Evolutionary conservation across 1,140 invertebrate species (phyloP), one percentile per base, ranked within the genome.

Genomic region (Drosophila pectinifera): DNA sequence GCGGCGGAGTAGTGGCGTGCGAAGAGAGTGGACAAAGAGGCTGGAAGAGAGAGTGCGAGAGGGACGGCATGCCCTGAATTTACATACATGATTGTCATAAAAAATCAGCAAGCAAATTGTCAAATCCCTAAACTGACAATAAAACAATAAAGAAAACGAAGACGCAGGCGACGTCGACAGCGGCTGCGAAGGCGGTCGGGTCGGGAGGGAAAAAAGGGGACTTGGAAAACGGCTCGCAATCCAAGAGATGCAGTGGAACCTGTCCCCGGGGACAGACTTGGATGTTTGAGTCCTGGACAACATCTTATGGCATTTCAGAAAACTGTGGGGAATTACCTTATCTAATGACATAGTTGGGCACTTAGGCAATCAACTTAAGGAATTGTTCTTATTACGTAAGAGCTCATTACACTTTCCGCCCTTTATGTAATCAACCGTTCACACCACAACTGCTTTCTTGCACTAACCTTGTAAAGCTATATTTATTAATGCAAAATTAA

Each of bases 61-160:
- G 22, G 51, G 51, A 76, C 20, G 45, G 42, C 46, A 54, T 24
- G n/a, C 56, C 80, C 51, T 36, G 39, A 84, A 84, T 84, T 84
- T 88, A 78, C 83, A 88, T 86, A 86, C 83, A 88, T 89, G 83
- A 88, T 89, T 88, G 83, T 88, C 83, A 88, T 88, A 88, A 88
- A 88, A 88, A 88, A 88, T 88, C 83, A 88, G 83, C 83, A 88
- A 89, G 84, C 83, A 88, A 88, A 88, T 88, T 88, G 83, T 88
- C 83, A 88, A 88, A 88, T 88, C 83, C 83, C 83, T 88, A 88
- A 88, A 88, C 84, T 88, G 83, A 88, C 83, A 88, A 88, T 88
- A 88, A 88, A 88, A 88, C 83, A 88, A 88, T 88, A 89, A 88
- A 89, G 80, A 88, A 88, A 74, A 88, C 64, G 80, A 79, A 65